Evolutionary conservation across 2,797 vertebrate genomes (phyloP), one percentile per base, ranked within the genome.

Genomic region (Sebastiscus albofasciatus): DNA sequence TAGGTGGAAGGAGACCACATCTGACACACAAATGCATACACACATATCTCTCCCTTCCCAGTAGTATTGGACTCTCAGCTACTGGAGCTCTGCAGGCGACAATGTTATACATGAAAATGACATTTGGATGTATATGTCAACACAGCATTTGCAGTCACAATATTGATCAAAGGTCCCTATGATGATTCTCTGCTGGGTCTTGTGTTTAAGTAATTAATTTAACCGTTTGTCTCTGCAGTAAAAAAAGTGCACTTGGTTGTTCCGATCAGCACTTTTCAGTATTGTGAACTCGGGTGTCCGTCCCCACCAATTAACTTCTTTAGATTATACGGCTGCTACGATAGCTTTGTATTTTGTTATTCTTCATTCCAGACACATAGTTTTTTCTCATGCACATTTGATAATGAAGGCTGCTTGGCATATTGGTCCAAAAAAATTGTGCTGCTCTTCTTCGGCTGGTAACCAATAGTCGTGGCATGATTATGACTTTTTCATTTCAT

Each of bases 91-190:
- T 72, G 73, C 78, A 73, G 67, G 77, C 77, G 71, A 67, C 64
- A 67, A 46, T 56, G 64, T 74, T 74, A 76, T 81, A 84, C 67
- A 81, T 84, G 64, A 80, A 85, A 85, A 89, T 83, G 90, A 92
- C 89, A 89, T 91, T 85, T 94, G 90, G 91, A 94, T 94, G 91
- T 93, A 91, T 81, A 77, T 77, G 80, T 89, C 77, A 89, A 73
- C 73, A 84, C 72, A 73, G 64, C 83, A 77, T 86, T 89, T 80
- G 65, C 82, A 82, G 75, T 80, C 71, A 49, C 74, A 73, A 31
- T 68, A 73, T 58, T 18, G 64, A 81, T 85, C 73, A 60, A 78
- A 82, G 54, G 75, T 73, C 75, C 72, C 54, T 67, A 14, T 10
- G 42, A 82, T 36, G 42, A 82, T 36, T 78, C 75, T 75, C 77